Conservation (phyloP, 2,888 invertebrate species). For the Timema cristinae region DNA sequence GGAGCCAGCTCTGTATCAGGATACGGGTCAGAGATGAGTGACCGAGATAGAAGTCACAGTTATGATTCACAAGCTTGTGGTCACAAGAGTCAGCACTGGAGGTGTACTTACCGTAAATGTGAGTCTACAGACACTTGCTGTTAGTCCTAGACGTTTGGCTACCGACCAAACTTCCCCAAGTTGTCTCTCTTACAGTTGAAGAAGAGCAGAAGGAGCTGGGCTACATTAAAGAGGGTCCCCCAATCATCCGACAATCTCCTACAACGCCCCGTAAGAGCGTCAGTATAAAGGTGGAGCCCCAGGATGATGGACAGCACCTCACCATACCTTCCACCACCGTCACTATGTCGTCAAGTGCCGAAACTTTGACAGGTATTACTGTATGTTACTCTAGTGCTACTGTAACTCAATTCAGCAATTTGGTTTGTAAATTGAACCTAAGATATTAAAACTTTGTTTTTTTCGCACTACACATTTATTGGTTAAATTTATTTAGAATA, state of each 20-base stretch:
- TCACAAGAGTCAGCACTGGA: constrained; percentile 53
- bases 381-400: too few species aligned
- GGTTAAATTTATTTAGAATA: too few species aligned
- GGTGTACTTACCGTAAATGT: constrained; percentile 61
- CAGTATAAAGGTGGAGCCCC: constrained; percentile 47
- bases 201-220: constrained; percentile 47
- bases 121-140: constrained; percentile 35
- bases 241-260: constrained; percentile 40
- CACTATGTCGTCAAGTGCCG: constrained; percentile 69
- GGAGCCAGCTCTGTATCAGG: constrained; percentile 80
- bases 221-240: constrained; percentile 42
- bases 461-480: too few species aligned
- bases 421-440: too few species aligned
- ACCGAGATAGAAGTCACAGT: constrained; percentile 59
- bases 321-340: constrained; percentile 72
- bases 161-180: too few species aligned
- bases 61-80: constrained; percentile 48
- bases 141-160: too few species aligned
- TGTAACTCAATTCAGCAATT: too few species aligned
- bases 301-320: constrained; percentile 58
- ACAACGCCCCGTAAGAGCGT: constrained; percentile 44
- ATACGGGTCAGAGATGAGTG: constrained; percentile 72
- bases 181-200: constrained; percentile 43
- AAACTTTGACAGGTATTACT: constrained; percentile 65
- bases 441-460: too few species aligned